Evolutionary conservation across 2,888 invertebrate species (phyloP), one percentile per base, ranked within the genome.

Genomic region (Apamea sordens): DNA sequence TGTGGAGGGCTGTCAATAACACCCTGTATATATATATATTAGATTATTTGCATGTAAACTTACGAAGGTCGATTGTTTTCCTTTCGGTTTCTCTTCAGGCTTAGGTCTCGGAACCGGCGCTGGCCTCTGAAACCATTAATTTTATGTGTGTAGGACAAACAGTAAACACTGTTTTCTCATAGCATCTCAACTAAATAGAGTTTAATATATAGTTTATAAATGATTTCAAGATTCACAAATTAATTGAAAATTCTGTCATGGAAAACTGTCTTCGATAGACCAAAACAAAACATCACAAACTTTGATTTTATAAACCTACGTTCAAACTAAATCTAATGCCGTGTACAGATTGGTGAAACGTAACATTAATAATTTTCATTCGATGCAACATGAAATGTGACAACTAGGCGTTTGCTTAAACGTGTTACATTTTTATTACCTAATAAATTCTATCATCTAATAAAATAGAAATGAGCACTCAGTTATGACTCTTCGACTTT

Each of bases 31-130:
- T 13, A 15, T 4, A 53, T 2, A 21, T 24, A 13, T 28, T 24
- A 24, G 10, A 24, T 56, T 44, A 28, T 67, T 4, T 18, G n/a
- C 18, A 50, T 56, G n/a, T 59, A 28, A 79, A 95, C 97, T 96
- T 94, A 97, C 97, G 93, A 96, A 97, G 93, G 96, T 96, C 93
- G 95, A 94, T 94, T 96, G 95, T 94, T 96, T 96, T 94, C 93
- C 95, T 86, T 93, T 94, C 91, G 93, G 91, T 84, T 90, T 93
- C 90, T 93, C 92, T 86, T 94, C 93, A 85, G 90, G 91, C 89
- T 94, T 93, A 89, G 95, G 94, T 93, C 93, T 96, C 90, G 96
- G 95, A 90, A 93, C 92, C 36, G 96, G 96, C 89, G 93, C 93
- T 88, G 94, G 95, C 91, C 92, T 95, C 96, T 96, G 93, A 28